Conservation (phyloP, 2,888 invertebrate species). For the Lasius fuliginosus region DNA sequence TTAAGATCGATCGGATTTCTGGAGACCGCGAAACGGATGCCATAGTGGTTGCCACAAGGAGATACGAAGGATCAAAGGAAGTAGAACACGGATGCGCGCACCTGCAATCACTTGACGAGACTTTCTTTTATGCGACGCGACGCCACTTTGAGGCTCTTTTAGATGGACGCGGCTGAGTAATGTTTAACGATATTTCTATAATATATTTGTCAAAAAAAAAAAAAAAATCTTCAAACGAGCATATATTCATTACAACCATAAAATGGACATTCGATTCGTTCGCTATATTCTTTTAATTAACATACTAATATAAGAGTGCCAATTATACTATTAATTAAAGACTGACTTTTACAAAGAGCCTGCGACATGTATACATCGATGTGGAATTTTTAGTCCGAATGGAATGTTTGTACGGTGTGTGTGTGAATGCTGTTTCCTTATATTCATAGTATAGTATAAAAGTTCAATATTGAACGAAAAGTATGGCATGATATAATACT, state of each 20-base stretch:
- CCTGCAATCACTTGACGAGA: conserved; percentile 40
- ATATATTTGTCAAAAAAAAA: background rate
- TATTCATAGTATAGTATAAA: conserved; percentile 17
- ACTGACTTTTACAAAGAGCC: background rate
- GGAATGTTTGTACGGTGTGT: background rate
- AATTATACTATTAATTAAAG: background rate
- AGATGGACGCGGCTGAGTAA: background rate
- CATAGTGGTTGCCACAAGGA: conserved; percentile 33
- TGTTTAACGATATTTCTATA: conserved; percentile 28
- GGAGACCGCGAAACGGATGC: conserved; percentile 35
- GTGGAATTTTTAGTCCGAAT: background rate
- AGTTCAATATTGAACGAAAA: background rate
- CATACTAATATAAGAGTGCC: background rate
- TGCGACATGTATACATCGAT: background rate
- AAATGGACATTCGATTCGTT: background rate
- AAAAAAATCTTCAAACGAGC: background rate
- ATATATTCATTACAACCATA: background rate
- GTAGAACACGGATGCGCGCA: conserved; percentile 33
- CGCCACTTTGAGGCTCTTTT: conserved; percentile 11
- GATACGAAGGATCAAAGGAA: conserved; percentile 50
- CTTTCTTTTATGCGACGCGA: conserved; percentile 12
- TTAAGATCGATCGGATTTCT: conserved; percentile 46
- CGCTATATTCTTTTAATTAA: conserved; percentile 11
- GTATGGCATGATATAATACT: background rate
- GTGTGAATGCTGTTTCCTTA: background rate